Base-by-base conservation (phyloP, 2,113 vertebrate genomes). In the Cynocephalus volans region DNA sequence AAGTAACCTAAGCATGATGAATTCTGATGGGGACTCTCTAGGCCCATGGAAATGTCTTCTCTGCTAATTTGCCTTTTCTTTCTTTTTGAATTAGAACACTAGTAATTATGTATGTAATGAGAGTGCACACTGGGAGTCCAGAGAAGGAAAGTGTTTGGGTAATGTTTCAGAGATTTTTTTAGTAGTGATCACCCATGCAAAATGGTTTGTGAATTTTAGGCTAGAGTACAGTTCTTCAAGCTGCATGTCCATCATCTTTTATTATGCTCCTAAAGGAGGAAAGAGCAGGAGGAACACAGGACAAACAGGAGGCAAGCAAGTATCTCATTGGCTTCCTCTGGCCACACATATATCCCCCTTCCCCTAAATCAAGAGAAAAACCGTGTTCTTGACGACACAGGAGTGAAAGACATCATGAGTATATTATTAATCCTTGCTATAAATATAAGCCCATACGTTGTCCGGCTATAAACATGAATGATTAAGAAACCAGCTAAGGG, bases 401-500 rank as follows among this genome's bases (percentile, higher is more conserved):
- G 56, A 95, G 62, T 73, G 80, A 88, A 95, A 93, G 79, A 75
- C 80, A 62, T 50, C 48, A 64, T 31, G 67, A 72, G 82, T 67
- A 77, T 52, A 95, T 58, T 89, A 69, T 90, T 83, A 87, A 90
- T 84, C 75, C 54, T 86, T 58, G 54, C 72, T 76, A 31, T 83
- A 95, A 83, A 58, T 73, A 88, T 23, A 87, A 76, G 52, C 67
- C 70, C 8, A 72, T 58, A 90, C 45, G 10, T 15, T 60, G n/a
- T 93, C 45, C 62, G 62, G 58, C 88, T 90, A 48, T 69, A 84
- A 92, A 82, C 90, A 24, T 10, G 21, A 87, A 52, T 77, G 87
- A 95, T 97, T 81, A 93, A 86, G 58, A 88, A 80, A 95, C 65
- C 56, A 94, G 80, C 62, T 58, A 83, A 90, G 52, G 52, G 13